Base-by-base conservation (phyloP, 2,888 invertebrate genomes). In the Caenorhabditis panamensis region DNA sequence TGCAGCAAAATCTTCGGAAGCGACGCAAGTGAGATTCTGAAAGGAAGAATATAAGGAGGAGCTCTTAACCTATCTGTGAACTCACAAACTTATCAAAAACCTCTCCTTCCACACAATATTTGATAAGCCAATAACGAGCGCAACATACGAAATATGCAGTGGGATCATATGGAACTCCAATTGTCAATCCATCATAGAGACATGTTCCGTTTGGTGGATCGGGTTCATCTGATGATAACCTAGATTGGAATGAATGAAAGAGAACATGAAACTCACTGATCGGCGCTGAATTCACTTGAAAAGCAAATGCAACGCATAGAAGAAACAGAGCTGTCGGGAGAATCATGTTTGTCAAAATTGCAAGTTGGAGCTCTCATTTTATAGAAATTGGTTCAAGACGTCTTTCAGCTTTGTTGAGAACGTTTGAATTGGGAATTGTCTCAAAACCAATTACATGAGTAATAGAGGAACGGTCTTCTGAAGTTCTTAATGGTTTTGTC, bases 21-120 rank as follows among this genome's bases (percentile, higher is more conserved):
- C 4, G 31, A 9, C 31, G 22, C 68, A 68, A 22, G 31, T 59
- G 20, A 68, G 58, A 1, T 68, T 68, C 68, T 68, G 58, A 9
- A 31, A 31, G 31, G 31, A 31, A 31, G 5, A 31, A 31, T 31
- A n/a, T n/a, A n/a, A n/a, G 31, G 9, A 6, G 5, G 5, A 31
- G 31, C 5, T 31, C 31, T 4, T 6, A 31, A 31, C 31, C 31
- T 31, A 6, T 31, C 31, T 6, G 31, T 6, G 5, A 54, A 49
- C 66, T 73, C 59, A 66, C 73, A 59, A 11, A 28, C 44, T 66
- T 73, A 59, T 73, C 73, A 28, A 73, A 73, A 58, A 66, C n/a
- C 51, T 49, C 28, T 18, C 49, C 59, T 0, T 66, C 20, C 0
- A 22, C 4, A 41, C 75, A 75, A 36, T 53, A 44, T 20, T 61